These are phyloP conservation scores for Crossaster papposus DNA, from an alignment of 53 echinoderm and acorn worm species.

Conservation along the genomic window DNA sequence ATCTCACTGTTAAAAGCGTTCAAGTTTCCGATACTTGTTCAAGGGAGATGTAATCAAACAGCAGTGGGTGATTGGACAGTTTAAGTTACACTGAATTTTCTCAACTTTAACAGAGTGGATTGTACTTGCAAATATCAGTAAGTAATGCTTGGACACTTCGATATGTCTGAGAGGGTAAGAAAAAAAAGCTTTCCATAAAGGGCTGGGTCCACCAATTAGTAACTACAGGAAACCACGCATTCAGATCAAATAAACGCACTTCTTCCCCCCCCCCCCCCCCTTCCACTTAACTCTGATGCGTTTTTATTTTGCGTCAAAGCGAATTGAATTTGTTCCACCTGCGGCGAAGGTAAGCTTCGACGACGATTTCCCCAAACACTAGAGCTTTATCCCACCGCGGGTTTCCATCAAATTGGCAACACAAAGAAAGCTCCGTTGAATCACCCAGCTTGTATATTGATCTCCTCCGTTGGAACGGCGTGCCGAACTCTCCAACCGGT, in stretches of 20 bases:
- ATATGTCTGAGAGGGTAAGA: background rate
- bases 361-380: background rate
- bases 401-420: constrained; percentile 41
- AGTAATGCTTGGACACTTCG: background rate
- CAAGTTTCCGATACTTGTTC: too few species aligned
- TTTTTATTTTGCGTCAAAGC: background rate
- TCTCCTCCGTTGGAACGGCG: too few species aligned
- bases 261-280: too few species aligned
- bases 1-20: too few species aligned
- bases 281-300: background rate
- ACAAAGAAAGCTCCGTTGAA: constrained; percentile 24
- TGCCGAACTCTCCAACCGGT: background rate
- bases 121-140: too few species aligned
- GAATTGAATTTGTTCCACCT: background rate
- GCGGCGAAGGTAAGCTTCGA: background rate
- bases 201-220: background rate
- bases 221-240: background rate
- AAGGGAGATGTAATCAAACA: too few species aligned
- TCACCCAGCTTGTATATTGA: constrained; percentile 1
- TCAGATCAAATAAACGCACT: background rate
- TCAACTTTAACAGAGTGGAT: too few species aligned
- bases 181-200: background rate
- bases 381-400: background rate
- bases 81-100: too few species aligned
- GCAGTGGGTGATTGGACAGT: too few species aligned